phyloP scores from a whole-genome alignment of 2,797 vertebrate genomes.

The Crocodylus rhombifer region DNA sequence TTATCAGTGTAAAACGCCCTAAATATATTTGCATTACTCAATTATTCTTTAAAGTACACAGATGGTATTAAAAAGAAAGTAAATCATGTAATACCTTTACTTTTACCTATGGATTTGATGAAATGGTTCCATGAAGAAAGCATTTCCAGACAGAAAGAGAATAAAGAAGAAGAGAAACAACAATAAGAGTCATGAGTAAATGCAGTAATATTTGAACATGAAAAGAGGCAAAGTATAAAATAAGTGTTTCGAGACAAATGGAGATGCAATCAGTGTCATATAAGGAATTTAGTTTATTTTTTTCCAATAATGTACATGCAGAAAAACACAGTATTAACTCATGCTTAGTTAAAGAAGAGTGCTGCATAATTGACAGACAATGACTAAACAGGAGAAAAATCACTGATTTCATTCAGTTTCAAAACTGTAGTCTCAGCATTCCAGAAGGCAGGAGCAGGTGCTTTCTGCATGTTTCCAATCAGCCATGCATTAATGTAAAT shows the following conservation, averaged over 20 bases:
- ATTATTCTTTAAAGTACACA: slow-evolving; percentile 69
- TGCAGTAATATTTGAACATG: slow-evolving; percentile 80
- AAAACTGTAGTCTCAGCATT: slow-evolving; percentile 81
- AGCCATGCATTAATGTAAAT: slow-evolving; percentile 85
- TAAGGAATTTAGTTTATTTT: slow-evolving; percentile 58
- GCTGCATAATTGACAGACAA: slow-evolving; percentile 65
- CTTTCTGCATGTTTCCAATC: slow-evolving; percentile 79
- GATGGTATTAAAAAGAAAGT: slow-evolving; percentile 79
- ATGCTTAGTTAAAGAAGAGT: slow-evolving; percentile 76
- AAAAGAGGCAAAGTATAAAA: slow-evolving; percentile 76
- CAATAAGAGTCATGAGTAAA: slow-evolving; percentile 88
- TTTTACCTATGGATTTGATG: slow-evolving; percentile 99
- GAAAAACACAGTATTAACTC: slow-evolving; percentile 65
- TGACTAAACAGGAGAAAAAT: slow-evolving; percentile 27
- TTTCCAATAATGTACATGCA: slow-evolving; percentile 80
- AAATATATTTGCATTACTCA: slow-evolving; percentile 74
- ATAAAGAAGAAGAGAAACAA: slow-evolving; percentile 92
- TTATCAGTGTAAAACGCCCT: slow-evolving; percentile 64
- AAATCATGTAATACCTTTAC: slow-evolving; percentile 93
- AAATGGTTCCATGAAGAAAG: slow-evolving; percentile 99
- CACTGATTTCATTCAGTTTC: slow-evolving; percentile 46
- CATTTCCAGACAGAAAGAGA: slow-evolving; percentile 92
- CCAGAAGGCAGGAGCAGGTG: slow-evolving; percentile 79
- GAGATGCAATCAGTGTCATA: slow-evolving; percentile 56
- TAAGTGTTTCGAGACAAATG: slow-evolving; percentile 71